Base-by-base conservation (phyloP, 2,888 invertebrate species). In the Vandiemenella viatica region DNA sequence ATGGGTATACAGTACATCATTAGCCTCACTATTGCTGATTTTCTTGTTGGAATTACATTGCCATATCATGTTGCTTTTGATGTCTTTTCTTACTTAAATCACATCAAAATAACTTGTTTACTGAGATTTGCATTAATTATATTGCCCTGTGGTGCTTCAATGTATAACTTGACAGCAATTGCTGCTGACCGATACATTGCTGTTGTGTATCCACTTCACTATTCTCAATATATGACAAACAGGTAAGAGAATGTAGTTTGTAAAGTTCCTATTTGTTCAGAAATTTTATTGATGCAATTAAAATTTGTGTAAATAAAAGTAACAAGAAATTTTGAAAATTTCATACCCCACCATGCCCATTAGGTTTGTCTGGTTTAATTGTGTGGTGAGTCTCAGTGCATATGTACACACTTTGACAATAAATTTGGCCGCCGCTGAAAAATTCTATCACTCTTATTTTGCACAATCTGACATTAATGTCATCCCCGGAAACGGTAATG, bases 41-140 rank as follows among this genome's bases (percentile, higher is more conserved):
- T 84, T 43, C 71, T 84, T 65, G 85, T 87, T 48, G 86, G 85
- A 4, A 66, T 84, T 32, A 79, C 81, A 23, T 66, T 86, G 58
- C 84, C 85, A 17, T 87, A 83, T 65, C 85, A 86, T 63, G 73
- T 83, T 60, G 75, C 79, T 42, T 86, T 87, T 67, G 83, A 83
- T 65, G 63, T 82, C 55, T 70, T 75, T 58, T 69, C 70, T 5
- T 69, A 72, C 51, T 71, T 84, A 57, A 79, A 78, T 32, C 65
- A 67, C 42, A 70, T 73, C 55, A 75, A 78, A 57, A 70, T 68
- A 60, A 74, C 77, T 18, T 86, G 86, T 59, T 63, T 86, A 43
- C 68, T 82, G 62, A 69, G 82, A 57, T 86, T 84, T 66, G 80
- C 81, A 47, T 69, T 84, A 47, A 79, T 83, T 55, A 77, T 79